A percentile compares a stretch with the other conserved stretches of the same genome.
Evolutionary conservation across 2,888 invertebrate species (phyloP).

Genomic region (Leucoptera coffeella): DNA sequence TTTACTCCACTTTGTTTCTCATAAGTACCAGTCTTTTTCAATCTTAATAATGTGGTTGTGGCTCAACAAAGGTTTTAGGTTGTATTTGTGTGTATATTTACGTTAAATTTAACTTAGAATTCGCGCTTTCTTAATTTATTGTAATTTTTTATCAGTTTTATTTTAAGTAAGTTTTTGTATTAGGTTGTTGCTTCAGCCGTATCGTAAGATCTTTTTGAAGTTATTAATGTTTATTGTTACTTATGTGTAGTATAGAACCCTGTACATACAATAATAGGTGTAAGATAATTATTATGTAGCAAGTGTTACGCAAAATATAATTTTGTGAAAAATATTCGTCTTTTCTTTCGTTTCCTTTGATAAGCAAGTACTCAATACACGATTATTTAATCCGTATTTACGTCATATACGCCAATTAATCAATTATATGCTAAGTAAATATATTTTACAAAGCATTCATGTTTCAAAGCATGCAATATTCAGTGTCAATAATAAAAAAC

Average conservation of each 20-base stretch:
- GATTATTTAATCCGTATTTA: no score
- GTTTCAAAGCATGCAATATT: no score
- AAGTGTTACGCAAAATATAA: constrained; percentile 57
- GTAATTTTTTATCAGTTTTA: no score
- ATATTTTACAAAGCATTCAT: no score
- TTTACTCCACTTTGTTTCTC: constrained; percentile 20
- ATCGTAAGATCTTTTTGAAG: constrained; percentile 51
- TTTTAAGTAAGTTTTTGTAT: no score
- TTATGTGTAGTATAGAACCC: constrained; percentile 51
- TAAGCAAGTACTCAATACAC: no score
- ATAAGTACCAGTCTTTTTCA: constrained; percentile 8
- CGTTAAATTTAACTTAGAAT: background rate
- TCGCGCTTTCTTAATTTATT: constrained; percentile 19
- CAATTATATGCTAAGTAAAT: no score
- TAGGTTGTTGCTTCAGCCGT: no score
- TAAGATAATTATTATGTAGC: constrained; percentile 49
- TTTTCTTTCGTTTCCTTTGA: constrained; percentile 11
- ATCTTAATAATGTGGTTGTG: constrained; percentile 7
- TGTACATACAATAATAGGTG: constrained; percentile 47
- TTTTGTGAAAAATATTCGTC: constrained; percentile 44
- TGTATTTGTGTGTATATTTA: background rate
- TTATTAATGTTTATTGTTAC: constrained; percentile 53
- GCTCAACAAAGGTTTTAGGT: background rate
- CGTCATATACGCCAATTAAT: no score
- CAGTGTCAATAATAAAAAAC: no score